These are phyloP conservation scores for Bruchidius siliquastri DNA, from an alignment of 2,888 invertebrate species.

Conservation along the genomic window DNA sequence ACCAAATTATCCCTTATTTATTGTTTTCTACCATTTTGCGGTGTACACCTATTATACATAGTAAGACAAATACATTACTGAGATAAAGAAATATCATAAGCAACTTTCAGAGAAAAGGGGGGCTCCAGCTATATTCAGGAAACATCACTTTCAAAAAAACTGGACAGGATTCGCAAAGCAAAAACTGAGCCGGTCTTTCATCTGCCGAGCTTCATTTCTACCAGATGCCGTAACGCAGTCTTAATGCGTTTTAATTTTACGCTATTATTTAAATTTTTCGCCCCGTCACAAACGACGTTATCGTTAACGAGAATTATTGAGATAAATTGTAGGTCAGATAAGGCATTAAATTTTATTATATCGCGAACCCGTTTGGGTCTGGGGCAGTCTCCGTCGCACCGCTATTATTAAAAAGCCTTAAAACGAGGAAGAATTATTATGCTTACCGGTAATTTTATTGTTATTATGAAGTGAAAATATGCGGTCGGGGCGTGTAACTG, in stretches of 20 bases:
- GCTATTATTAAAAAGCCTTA: slow-evolving; percentile 4
- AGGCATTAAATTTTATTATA: slow-evolving; percentile 12
- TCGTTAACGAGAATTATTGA: slow-evolving; percentile 7
- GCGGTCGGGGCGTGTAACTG: background rate
- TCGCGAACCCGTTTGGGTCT: background rate
- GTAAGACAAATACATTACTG: no score
- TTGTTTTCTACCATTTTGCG: no score
- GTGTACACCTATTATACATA: no score
- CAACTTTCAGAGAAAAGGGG: no score
- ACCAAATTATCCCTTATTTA: no score
- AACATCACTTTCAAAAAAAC: no score
- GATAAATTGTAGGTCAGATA: slow-evolving; percentile 9
- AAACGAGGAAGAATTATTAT: background rate
- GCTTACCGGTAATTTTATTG: background rate
- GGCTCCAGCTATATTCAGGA: no score
- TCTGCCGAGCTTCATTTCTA: no score
- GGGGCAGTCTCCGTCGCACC: background rate
- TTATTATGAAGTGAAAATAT: background rate
- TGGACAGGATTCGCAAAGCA: no score
- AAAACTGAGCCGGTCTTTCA: no score
- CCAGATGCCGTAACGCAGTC: background rate
- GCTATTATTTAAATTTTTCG: slow-evolving; percentile 6
- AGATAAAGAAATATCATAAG: no score
- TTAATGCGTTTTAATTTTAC: slow-evolving; percentile 6
- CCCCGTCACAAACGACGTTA: slow-evolving; percentile 3